These are phyloP conservation scores for Cataglyphis rosenhaueri DNA, from an alignment of 2,888 invertebrate species.

Conservation along the genomic window DNA sequence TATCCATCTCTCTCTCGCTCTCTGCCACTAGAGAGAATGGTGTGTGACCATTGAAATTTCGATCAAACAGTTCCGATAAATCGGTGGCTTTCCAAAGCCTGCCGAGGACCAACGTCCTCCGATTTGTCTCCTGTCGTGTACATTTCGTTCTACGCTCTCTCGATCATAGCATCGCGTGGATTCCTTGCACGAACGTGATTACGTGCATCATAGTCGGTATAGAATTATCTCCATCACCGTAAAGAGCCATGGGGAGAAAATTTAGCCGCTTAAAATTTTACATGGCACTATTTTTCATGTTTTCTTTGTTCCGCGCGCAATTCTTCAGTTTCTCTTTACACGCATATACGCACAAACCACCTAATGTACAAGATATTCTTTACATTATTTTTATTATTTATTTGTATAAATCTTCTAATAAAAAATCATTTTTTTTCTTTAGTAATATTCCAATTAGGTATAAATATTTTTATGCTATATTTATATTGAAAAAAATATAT, in stretches of 20 bases:
- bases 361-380: neutral
- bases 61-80: constrained; percentile 61
- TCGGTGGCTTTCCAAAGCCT: constrained; percentile 40
- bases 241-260: constrained; percentile 4
- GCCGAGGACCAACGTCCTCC: constrained; percentile 50
- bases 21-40: constrained; percentile 39
- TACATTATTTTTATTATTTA: neutral
- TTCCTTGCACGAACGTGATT: neutral
- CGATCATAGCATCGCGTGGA: neutral
- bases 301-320: neutral
- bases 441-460: neutral
- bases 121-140: constrained; percentile 58
- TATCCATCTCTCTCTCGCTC: neutral
- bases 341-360: neutral
- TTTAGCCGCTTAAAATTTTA: constrained; percentile 3
- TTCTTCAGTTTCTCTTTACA: neutral
- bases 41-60: constrained; percentile 66
- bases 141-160: constrained; percentile 57
- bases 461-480: neutral
- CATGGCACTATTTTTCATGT: neutral
- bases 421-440: neutral
- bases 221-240: neutral
- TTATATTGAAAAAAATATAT: neutral
- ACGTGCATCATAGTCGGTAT: neutral
- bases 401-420: neutral